Base-by-base conservation (phyloP, 2,888 invertebrate genomes). In the Oscheius sp. region DNA sequence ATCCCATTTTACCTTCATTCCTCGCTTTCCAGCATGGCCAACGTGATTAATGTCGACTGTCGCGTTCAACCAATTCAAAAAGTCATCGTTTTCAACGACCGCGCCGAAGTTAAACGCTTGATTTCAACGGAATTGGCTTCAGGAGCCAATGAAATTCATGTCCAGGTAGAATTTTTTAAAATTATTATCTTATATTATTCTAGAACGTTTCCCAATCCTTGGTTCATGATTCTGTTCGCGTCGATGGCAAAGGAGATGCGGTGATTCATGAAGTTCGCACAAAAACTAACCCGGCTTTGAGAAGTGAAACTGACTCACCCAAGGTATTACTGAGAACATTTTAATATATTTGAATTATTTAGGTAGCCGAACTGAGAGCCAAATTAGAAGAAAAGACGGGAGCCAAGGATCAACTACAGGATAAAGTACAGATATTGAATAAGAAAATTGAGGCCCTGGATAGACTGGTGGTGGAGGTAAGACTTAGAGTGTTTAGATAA, bases 11-110 rank as follows among this genome's bases (percentile, higher is more conserved):
- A n/a, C n/a, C n/a, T n/a, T n/a, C n/a, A n/a, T n/a, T n/a, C n/a
- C n/a, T n/a, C n/a, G n/a, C 28, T 17, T 54, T 54, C 33, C 54
- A 59, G 41, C 24, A 59, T 59, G 59, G 41, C 41, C 20, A 56
- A 67, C 33, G 20, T 67, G 45, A 30, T 67, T 26, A 32, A 32
- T 9, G 22, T 73, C n/a, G 71, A 76, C 17, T 32, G 56, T 36
- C 71, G 72, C 14, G 73, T 70, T 17, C 67, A 54, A 17, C 50
- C 68, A 12, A 72, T 77, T 22, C 49, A 47, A 22, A 51, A 68
- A 50, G 75, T 75, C 30, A 75, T 77, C 33, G 80, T 82, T 8
- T 83, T 75, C 74, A 73, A 68, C n/a, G 83, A 83, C 68, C 66
- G 83, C 8, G 83, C 83, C 2, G 82, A 83, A 54, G 50, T 83